These are phyloP conservation scores for Brachycybe producta DNA, from an alignment of 2,888 invertebrate genomes.

Conservation along the genomic window DNA sequence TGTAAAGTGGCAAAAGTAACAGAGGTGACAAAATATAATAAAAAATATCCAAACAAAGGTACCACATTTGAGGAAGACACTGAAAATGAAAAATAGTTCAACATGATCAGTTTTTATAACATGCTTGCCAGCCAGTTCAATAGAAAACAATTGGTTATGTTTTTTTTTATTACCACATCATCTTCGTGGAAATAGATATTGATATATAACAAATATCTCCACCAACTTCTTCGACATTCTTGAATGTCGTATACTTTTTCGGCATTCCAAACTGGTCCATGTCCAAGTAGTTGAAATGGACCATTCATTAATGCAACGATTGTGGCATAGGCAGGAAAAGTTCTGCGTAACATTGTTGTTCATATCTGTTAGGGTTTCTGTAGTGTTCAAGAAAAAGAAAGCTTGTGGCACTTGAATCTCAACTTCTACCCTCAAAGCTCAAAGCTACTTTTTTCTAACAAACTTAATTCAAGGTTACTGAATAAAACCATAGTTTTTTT, in stretches of 20 bases:
- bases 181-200: not conserved
- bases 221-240: conserved; percentile 16
- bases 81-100: conserved; percentile 12
- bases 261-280: conserved; percentile 30
- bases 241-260: conserved; percentile 14
- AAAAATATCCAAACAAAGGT: no score
- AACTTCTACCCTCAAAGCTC: no score
- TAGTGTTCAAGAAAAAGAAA: no score
- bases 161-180: not conserved
- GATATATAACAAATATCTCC: conserved; percentile 11
- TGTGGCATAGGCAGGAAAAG: conserved; percentile 31
- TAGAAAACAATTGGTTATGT: no score
- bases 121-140: no score
- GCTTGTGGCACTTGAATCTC: no score
- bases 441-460: no score
- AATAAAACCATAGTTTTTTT: no score
- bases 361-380: no score
- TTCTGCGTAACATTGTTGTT: conserved; percentile 28
- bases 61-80: conserved; percentile 23
- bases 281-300: conserved; percentile 28
- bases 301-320: conserved; percentile 28
- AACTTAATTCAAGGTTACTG: no score
- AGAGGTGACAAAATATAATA: no score
- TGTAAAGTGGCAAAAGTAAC: no score
- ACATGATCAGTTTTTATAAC: not conserved